phyloP scores from a whole-genome alignment of 2,888 invertebrate species.

The Melipona beecheii region DNA sequence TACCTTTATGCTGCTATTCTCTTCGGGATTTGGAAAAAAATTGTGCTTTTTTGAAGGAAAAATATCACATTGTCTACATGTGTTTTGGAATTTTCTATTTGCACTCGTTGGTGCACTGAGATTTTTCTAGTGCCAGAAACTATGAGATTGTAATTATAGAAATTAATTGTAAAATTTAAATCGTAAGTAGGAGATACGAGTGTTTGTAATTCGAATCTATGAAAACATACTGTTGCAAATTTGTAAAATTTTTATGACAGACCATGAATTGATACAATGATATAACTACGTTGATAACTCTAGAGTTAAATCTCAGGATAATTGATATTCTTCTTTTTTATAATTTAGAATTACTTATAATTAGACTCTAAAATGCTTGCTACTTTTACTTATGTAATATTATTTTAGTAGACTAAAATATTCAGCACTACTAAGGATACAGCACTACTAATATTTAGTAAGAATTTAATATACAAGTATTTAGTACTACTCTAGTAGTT shows the following conservation, averaged over 20 bases:
- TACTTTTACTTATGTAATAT: too few relatives aligned
- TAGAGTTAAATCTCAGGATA: not conserved
- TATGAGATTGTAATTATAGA: too few relatives aligned
- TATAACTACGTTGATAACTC: not conserved
- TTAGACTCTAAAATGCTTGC: too few relatives aligned
- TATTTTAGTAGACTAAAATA: too few relatives aligned
- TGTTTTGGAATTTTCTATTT: not conserved
- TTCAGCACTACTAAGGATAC: too few relatives aligned
- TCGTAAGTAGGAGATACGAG: not conserved
- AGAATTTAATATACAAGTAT: too few relatives aligned
- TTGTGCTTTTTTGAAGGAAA: not conserved
- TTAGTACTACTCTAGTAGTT: too few relatives aligned
- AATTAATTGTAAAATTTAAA: too few relatives aligned
- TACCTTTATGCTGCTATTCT: not conserved
- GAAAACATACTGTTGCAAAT: not conserved
- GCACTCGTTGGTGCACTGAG: not conserved
- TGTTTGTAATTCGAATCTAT: not conserved
- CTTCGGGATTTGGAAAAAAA: too few relatives aligned
- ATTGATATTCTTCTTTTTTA: not conserved
- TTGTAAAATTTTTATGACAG: not conserved
- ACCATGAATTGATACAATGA: not conserved
- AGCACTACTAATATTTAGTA: too few relatives aligned
- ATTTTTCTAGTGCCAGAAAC: not conserved
- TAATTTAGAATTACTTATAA: not conserved
- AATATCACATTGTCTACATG: not conserved